Base-by-base conservation (phyloP, 2,888 invertebrate species). In the Stenodera caucasica region DNA sequence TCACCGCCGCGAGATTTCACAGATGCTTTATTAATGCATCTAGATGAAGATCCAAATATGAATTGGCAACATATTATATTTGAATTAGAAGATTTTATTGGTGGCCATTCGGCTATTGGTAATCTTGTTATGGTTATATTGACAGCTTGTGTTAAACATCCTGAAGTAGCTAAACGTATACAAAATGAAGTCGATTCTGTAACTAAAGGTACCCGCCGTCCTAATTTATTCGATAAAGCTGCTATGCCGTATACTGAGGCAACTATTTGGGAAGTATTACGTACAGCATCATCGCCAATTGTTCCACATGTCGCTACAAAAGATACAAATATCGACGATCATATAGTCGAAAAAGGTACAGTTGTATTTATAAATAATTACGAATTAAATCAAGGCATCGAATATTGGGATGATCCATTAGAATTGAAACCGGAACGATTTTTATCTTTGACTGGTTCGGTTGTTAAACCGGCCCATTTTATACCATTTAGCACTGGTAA, bases 291-390 rank as follows among this genome's bases (percentile, higher is more conserved):
- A 0, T 94, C 94, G 0, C 94, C 95, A 0, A 94, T 95, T 60
- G 94, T 95, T 0, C 95, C 95, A 0, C 94, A 94, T 74, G 93
- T 93, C 0, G 92, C 94, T 0, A 91, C 90, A 0, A 86, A 88
- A 69, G 88, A 91, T 72, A 88, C 90, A 0, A 82, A 84, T 0
- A 86, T 95, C 5, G 85, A 87, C 45, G 92, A 90, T 0, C 90
- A 85, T 72, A 83, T 85, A 0, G 85, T 94, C 0, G 85, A 87
- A 53, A 90, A 90, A 73, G 93, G 90, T 0, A 92, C 93, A 0
- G 84, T 93, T 55, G 86, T 94, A 0, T 90, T 94, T 73, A 87
- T 94, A 23, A 94, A 94, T 74, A 94, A 93, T 74, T 92, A 90
- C 76, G 88, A 89, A 65, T 76, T 94, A 15, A 94, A 94, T 75